Percentiles rank a stretch among this genome's conserved stretches.
Evolutionary conservation across 1,140 invertebrate genomes (phyloP).

Genomic region (Habropoda laboriosa): DNA sequence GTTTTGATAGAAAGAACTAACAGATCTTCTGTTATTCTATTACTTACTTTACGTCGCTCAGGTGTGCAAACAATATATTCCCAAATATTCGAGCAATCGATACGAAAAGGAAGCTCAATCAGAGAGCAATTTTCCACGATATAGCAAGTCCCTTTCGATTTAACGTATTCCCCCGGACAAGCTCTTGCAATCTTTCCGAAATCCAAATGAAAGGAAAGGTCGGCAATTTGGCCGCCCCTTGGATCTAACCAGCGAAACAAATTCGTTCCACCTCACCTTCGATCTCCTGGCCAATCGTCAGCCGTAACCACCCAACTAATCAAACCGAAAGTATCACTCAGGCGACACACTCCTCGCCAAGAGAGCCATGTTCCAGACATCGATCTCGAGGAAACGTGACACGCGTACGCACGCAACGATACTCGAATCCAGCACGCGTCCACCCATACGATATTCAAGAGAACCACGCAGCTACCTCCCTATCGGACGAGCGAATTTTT

Average conservation of each 20-base stretch:
- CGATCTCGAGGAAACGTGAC: constrained; percentile 3
- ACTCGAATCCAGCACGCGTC: neutral
- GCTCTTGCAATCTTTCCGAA: neutral
- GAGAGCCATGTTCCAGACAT: neutral
- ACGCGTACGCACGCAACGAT: neutral
- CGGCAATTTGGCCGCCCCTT: neutral
- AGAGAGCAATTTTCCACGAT: too few species aligned
- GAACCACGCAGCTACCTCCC: too few species aligned
- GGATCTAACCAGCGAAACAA: neutral
- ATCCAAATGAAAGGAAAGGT: neutral
- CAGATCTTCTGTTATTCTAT: too few species aligned
- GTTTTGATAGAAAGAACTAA: too few species aligned
- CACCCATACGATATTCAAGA: neutral
- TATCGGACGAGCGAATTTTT: constrained; percentile 37
- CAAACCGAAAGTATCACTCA: constrained; percentile 1
- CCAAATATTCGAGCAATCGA: too few species aligned
- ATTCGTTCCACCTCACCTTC: neutral
- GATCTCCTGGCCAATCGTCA: neutral
- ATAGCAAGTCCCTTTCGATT: too few species aligned
- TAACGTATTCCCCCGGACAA: neutral
- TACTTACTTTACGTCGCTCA: too few species aligned
- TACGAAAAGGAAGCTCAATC: too few species aligned
- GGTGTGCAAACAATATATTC: too few species aligned
- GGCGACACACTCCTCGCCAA: neutral
- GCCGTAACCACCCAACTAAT: constrained; percentile 17